A percentile compares a stretch with the other conserved stretches of the same genome.
These are phyloP conservation scores for Tympanoctomys barrerae DNA, from an alignment of 2,797 vertebrate species.

Conservation along the genomic window DNA sequence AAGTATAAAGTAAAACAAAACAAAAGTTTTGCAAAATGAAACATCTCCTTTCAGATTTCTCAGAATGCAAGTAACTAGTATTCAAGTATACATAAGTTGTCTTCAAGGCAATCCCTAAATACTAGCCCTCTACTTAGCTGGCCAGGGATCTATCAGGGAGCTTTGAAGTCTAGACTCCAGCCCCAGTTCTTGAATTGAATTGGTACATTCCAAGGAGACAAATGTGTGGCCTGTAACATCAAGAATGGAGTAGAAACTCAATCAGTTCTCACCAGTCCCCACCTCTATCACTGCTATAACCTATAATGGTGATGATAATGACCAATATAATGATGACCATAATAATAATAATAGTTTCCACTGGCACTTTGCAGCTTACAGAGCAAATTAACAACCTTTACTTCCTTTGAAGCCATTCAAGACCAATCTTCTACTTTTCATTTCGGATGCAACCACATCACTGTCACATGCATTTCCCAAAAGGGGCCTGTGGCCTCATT, in stretches of 20 bases:
- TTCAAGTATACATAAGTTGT: neutral
- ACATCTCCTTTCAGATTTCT: constrained; percentile 48
- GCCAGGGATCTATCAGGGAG: neutral
- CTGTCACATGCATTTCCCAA: neutral
- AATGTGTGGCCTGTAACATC: constrained; percentile 1
- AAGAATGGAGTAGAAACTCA: constrained; percentile 56
- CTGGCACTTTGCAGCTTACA: constrained; percentile 22
- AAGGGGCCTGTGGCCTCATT: neutral
- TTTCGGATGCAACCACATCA: neutral
- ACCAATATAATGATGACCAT: constrained; percentile 28
- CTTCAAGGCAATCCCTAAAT: constrained; percentile 44
- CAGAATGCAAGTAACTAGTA: constrained; percentile 23
- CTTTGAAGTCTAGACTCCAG: constrained; percentile 5
- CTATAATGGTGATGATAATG: constrained; percentile 60
- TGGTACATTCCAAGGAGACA: constrained; percentile 44
- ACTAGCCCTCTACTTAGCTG: neutral
- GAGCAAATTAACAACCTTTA: constrained; percentile 51
- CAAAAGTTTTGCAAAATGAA: constrained; percentile 15
- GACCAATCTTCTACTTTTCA: constrained; percentile 3
- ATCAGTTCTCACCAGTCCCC: constrained; percentile 48
- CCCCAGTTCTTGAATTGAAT: neutral
- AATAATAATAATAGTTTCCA: constrained; percentile 59
- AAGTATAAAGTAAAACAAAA: neutral
- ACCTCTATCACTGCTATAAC: constrained; percentile 43
- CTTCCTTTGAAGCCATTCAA: constrained; percentile 53